A percentile compares a stretch with the other conserved stretches of the same genome.
Evolutionary conservation across 2,113 vertebrate genomes (phyloP).

Genomic region (Tyto alba): DNA sequence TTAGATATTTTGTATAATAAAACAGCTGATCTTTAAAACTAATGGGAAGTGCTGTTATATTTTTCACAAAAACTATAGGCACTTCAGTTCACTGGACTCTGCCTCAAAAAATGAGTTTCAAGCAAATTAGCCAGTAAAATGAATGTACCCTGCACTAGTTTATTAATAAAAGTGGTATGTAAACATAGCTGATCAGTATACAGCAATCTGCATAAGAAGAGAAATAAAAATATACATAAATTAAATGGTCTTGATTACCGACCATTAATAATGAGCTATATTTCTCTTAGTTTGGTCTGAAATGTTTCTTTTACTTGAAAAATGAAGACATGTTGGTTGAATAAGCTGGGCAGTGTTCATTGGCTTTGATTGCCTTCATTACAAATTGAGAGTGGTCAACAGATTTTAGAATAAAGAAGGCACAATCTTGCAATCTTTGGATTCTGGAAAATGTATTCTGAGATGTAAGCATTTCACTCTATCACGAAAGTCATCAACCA

Average conservation of each 20-base stretch:
- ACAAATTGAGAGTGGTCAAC: not conserved
- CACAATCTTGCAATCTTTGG: no score
- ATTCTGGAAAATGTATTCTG: not conserved
- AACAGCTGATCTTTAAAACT: conserved; percentile 49
- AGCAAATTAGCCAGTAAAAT: conserved; percentile 24
- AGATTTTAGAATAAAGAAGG: not conserved
- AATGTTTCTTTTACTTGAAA: not conserved
- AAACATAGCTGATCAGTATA: not conserved
- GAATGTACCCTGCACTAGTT: not conserved
- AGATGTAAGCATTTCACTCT: not conserved
- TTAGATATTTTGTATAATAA: conserved; percentile 45
- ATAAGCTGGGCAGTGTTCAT: not conserved
- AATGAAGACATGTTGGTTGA: fast-evolving
- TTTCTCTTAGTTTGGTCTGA: not conserved
- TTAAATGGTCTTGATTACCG: not conserved
- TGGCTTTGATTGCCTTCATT: not conserved
- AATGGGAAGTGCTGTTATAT: conserved; percentile 1
- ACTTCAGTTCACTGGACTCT: not conserved
- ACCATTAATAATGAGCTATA: not conserved
- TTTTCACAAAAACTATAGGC: not conserved
- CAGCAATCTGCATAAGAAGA: not conserved
- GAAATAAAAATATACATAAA: not conserved
- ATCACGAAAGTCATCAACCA: not conserved
- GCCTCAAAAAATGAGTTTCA: conserved; percentile 14
- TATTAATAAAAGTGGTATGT: not conserved